These are phyloP conservation scores for Cryptoblepharus egeriae DNA, from an alignment of 2,797 vertebrate species.

Conservation along the genomic window DNA sequence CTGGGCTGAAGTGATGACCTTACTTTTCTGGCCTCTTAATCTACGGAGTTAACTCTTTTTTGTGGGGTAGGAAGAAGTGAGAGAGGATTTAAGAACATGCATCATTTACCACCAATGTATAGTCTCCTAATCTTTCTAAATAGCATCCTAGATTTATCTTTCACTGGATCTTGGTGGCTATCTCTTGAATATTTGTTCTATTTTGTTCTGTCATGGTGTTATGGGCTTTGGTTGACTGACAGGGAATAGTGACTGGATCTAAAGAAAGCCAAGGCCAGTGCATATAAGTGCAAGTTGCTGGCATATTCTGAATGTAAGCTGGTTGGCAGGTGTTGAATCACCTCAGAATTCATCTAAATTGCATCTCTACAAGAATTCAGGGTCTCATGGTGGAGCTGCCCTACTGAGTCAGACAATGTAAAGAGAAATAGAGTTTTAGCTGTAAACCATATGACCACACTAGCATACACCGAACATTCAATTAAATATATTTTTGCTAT, in stretches of 20 bases:
- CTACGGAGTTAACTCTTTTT: no score
- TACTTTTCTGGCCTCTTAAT: no score
- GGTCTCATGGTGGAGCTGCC: background rate
- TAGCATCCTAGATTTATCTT: no score
- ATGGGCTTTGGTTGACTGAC: background rate
- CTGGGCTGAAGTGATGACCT: no score
- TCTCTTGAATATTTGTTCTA: background rate
- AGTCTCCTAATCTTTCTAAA: no score
- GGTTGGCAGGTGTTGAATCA: background rate
- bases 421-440: background rate
- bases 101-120: no score
- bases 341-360: background rate
- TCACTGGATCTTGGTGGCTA: background rate
- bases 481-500: background rate
- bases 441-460: background rate
- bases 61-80: no score
- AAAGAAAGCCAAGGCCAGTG: background rate
- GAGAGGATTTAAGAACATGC: no score
- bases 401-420: background rate
- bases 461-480: background rate
- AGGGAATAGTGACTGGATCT: background rate
- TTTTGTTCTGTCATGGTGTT: background rate
- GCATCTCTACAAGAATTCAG: background rate
- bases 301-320: background rate
- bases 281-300: background rate